Base-by-base conservation (phyloP, 2,888 invertebrate genomes). In the Nemoura dubitans region DNA sequence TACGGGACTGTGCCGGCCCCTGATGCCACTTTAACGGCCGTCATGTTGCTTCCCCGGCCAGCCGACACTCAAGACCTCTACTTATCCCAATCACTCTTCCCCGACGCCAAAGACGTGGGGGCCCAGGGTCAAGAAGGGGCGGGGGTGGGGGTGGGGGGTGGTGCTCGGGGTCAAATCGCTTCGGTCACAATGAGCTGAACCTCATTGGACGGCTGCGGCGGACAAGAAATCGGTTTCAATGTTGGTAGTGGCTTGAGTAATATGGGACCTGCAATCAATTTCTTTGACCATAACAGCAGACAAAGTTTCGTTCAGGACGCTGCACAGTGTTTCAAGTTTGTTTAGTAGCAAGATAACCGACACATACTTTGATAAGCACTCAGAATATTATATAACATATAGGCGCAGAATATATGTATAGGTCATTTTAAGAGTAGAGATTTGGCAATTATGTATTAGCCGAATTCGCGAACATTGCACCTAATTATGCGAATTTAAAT, bases 51-150 rank as follows among this genome's bases (percentile, higher is more conserved):
- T 29, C n/a, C 81, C 29, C 5, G 59, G 76, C 84, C 76, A n/a
- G 30, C 83, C 83, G 26, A 30, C 83, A 36, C 83, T 83, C 26
- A 28, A 43, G 28, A 5, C 26, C 84, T 30, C 81, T 84, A 84
- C 59, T 78, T 84, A 84, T 78, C 84, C 86, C 86, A 86, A 83
- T 86, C 86, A 84, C 78, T 86, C 80, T 78, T 76, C 84, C 80
- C 59, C 83, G 29, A 82, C 82, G 42, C 27, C 36, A 78, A 59
- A 30, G 78, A 78, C 78, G 26, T 21, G 78, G 78, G 78, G 28
- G 26, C 26, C 78, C 5, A 42, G 26, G 84, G 76, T 84, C 59
- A 84, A 84, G 29, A 28, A 6, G 27, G 84, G 59, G 28, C 27
- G 84, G 6, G 59, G 25, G 76, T 28, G 84, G 84, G 76, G 27